These are phyloP conservation scores for Aurelia aurita DNA, from an alignment of 30 jellyfish, hydroid and myxozoan species.

Conservation along the genomic window DNA sequence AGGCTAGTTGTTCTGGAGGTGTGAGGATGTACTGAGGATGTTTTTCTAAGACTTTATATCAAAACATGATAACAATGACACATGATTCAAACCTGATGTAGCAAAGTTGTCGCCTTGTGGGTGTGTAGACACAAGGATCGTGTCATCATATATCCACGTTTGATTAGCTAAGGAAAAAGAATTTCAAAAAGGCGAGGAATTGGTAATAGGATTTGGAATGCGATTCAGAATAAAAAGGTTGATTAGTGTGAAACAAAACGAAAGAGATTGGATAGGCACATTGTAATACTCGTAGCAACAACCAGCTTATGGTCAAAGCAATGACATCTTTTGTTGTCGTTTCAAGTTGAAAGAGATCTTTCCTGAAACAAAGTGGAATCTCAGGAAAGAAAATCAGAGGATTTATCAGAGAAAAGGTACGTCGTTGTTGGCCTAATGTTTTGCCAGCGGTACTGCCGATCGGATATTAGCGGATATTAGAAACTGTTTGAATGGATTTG, in stretches of 20 bases:
- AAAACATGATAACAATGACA: background rate
- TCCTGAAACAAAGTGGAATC: too few species aligned
- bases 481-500: too few species aligned
- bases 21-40: too few species aligned
- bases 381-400: too few species aligned
- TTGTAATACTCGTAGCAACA: background rate
- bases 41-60: background rate
- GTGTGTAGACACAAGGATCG: too few species aligned
- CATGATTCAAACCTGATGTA: background rate
- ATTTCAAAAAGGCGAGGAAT: constrained; percentile 48
- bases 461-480: too few species aligned
- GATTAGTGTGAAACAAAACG: background rate
- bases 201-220: background rate
- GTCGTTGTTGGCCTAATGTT: too few species aligned
- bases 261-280: background rate
- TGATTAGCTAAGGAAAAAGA: constrained; percentile 35
- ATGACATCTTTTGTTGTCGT: background rate
- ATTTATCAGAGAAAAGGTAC: too few species aligned
- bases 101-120: too few species aligned
- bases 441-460: too few species aligned
- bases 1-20: too few species aligned
- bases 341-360: background rate
- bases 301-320: background rate
- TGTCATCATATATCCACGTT: background rate
- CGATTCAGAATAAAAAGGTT: background rate